A percentile compares a stretch with the other conserved stretches of the same genome.
Evolutionary conservation across 2,888 invertebrate genomes (phyloP).

Genomic region (Tipula lateralis): DNA sequence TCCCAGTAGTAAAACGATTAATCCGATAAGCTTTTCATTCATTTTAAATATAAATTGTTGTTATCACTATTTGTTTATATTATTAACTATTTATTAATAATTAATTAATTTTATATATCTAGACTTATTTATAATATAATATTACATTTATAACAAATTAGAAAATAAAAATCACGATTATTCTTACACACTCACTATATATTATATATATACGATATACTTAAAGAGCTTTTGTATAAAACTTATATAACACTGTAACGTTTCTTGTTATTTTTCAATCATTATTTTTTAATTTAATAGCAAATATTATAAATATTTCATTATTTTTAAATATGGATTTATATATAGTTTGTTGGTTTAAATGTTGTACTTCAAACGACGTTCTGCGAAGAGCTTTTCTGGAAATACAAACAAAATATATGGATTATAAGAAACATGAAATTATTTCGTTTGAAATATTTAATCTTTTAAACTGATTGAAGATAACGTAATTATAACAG

Average conservation of each 20-base stretch:
- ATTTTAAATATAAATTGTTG: not conserved
- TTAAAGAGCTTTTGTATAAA: not conserved
- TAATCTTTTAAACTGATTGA: too few relatives aligned
- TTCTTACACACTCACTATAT: not conserved
- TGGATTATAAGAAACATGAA: too few relatives aligned
- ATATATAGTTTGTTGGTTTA: too few relatives aligned
- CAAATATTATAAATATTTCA: too few relatives aligned
- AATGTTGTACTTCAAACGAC: too few relatives aligned
- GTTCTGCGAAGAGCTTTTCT: too few relatives aligned
- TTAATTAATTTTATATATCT: not conserved
- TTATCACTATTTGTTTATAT: not conserved
- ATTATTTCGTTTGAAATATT: too few relatives aligned
- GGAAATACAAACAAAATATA: too few relatives aligned
- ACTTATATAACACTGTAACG: not conserved
- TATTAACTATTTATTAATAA: not conserved
- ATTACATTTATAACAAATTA: conserved; percentile 14
- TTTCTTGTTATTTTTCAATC: not conserved
- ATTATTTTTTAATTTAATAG: too few relatives aligned
- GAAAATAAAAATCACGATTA: not conserved
- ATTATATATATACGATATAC: not conserved
- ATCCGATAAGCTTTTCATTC: not conserved
- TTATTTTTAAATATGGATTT: too few relatives aligned
- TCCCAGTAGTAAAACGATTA: conserved; percentile 4
- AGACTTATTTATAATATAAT: not conserved
- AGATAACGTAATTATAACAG: too few relatives aligned